Conservation (phyloP, 1,140 invertebrate genomes). For the Chironomus striatipennis region DNA sequence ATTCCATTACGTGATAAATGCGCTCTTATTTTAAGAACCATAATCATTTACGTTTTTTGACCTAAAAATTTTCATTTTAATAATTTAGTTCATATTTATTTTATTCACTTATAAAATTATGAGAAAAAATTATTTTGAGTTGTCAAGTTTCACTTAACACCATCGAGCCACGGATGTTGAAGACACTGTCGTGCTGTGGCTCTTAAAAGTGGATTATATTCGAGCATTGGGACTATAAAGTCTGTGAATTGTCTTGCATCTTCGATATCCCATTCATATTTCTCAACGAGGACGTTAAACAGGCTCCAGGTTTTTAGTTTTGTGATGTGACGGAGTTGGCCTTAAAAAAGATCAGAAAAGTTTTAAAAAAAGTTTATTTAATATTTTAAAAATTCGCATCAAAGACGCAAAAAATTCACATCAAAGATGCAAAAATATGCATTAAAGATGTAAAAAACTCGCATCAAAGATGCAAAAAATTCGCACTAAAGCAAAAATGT, state of each 20-base stretch:
- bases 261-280: slow-evolving; percentile 84
- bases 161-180: slow-evolving; percentile 78
- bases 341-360: slow-evolving; percentile 56
- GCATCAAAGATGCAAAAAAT: not conserved
- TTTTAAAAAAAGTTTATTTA: slow-evolving; percentile 57
- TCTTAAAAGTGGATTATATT: slow-evolving; percentile 83
- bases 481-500: not conserved
- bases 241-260: slow-evolving; percentile 85
- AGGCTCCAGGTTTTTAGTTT: slow-evolving; percentile 91
- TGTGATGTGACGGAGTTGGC: slow-evolving; percentile 83
- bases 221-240: slow-evolving; percentile 91
- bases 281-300: slow-evolving; percentile 84
- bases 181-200: slow-evolving; percentile 90
- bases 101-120: too few relatives aligned
- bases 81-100: too few relatives aligned
- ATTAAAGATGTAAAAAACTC: not conserved
- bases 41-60: too few relatives aligned
- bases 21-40: too few relatives aligned
- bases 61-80: too few relatives aligned
- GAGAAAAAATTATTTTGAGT: not conserved
- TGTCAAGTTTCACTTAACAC: not conserved
- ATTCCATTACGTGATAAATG: too few relatives aligned
- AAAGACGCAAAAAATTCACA: not conserved
- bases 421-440: slow-evolving; percentile 57
- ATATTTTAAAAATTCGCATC: slow-evolving; percentile 49